These are phyloP conservation scores for Zootermopsis nevadensis DNA, from an alignment of 2,888 invertebrate genomes.

Conservation along the genomic window DNA sequence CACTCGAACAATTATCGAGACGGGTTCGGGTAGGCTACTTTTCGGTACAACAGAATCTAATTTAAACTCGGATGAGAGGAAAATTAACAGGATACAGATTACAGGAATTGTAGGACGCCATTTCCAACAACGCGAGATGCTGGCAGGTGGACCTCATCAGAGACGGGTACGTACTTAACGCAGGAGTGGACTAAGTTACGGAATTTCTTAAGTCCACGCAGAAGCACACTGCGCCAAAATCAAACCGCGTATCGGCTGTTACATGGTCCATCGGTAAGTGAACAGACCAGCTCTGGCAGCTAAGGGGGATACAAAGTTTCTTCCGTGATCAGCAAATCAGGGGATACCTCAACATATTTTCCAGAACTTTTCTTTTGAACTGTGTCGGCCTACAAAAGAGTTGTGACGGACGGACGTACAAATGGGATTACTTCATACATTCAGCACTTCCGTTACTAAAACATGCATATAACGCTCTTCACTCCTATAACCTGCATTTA, in stretches of 20 bases:
- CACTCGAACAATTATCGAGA: neutral
- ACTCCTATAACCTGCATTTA: too few relatives aligned
- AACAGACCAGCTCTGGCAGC: neutral
- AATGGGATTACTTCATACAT: too few relatives aligned
- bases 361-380: too few relatives aligned
- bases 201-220: neutral
- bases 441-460: too few relatives aligned
- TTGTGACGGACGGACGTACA: too few relatives aligned
- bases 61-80: slow-evolving; percentile 26
- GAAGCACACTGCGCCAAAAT: neutral
- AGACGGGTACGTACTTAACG: neutral
- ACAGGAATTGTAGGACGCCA: neutral
- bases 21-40: neutral
- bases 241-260: neutral
- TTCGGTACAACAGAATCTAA: neutral
- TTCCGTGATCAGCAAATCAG: too few relatives aligned
- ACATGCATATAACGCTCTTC: too few relatives aligned
- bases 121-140: slow-evolving; percentile 31
- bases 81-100: slow-evolving; percentile 27
- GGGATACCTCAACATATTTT: too few relatives aligned
- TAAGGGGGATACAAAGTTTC: too few relatives aligned
- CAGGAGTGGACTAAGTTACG: neutral
- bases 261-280: neutral
- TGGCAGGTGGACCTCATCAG: slow-evolving; percentile 41
- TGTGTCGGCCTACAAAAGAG: too few relatives aligned